These are phyloP conservation scores for Machimus rusticus DNA, from an alignment of 2,888 invertebrate species.

Conservation along the genomic window DNA sequence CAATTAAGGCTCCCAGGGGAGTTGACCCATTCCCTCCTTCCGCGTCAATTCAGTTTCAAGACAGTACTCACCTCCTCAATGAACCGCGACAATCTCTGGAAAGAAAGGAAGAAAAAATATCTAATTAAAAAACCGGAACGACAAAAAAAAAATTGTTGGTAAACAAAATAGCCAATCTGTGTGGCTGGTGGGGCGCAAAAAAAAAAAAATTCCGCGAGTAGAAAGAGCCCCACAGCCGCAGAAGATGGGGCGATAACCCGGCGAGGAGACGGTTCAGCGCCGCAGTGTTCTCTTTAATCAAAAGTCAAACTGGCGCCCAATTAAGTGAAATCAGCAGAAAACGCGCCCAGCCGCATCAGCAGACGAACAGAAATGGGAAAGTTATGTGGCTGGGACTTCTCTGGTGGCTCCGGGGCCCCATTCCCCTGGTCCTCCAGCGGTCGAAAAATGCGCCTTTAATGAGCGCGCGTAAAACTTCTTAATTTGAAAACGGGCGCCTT, in stretches of 20 bases:
- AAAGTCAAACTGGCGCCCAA: constrained; percentile 27
- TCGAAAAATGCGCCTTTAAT: constrained; percentile 13
- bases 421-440: background rate
- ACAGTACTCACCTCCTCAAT: constrained; percentile 5
- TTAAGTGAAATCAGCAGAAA: constrained; percentile 20
- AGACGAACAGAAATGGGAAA: constrained; percentile 6
- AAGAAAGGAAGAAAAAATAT: background rate
- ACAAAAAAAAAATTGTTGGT: background rate
- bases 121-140: background rate
- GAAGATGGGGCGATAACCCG: constrained; percentile 1
- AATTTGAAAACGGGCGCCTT: background rate
- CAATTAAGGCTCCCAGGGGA: background rate
- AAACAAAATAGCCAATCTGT: background rate
- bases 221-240: background rate
- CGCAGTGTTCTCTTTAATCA: background rate
- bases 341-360: constrained; percentile 15
- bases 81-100: background rate
- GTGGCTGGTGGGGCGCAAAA: background rate
- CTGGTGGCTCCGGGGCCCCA: background rate
- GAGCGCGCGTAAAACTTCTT: background rate
- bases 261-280: background rate
- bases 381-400: background rate
- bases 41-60: background rate
- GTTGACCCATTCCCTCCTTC: background rate
- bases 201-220: background rate